Conservation (phyloP, 2,113 vertebrate species). For the Coptodon bakossiorum region DNA sequence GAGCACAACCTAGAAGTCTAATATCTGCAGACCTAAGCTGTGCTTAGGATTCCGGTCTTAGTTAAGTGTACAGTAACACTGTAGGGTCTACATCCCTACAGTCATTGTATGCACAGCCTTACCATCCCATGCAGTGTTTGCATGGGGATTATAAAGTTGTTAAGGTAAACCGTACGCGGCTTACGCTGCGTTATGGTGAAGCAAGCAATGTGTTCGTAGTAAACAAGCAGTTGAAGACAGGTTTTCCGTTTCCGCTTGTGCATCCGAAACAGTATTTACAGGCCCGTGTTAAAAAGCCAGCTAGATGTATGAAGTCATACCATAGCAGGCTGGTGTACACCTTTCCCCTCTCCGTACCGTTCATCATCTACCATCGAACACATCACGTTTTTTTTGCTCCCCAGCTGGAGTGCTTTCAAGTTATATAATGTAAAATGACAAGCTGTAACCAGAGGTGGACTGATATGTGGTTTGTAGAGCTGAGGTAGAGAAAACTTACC, state of each 20-base stretch:
- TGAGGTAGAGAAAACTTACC: slow-evolving; percentile 18
- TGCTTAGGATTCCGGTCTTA: slow-evolving; percentile 15
- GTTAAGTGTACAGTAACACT: not conserved
- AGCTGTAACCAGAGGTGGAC: slow-evolving; percentile 31
- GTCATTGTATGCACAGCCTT: not conserved
- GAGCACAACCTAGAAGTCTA: not conserved
- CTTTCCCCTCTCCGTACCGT: not conserved
- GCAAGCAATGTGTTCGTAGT: not conserved
- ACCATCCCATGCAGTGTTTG: not conserved
- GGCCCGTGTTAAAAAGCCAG: not conserved
- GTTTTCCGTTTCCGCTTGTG: not conserved
- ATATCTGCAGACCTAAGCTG: slow-evolving; percentile 37
- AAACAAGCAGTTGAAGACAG: not conserved
- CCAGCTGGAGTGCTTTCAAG: slow-evolving; percentile 37
- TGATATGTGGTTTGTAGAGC: slow-evolving; percentile 29
- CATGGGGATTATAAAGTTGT: not conserved
- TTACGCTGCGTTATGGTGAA: not conserved
- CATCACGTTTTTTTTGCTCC: slow-evolving; percentile 25
- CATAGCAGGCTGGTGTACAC: not conserved
- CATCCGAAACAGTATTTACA: not conserved
- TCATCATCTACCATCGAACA: slow-evolving; percentile 32
- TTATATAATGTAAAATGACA: slow-evolving; percentile 58
- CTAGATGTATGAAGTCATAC: not conserved
- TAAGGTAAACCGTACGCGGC: not conserved
- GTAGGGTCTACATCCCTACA: not conserved